A percentile compares a stretch with the other conserved stretches of the same genome.
Evolutionary conservation across 2,797 vertebrate genomes (phyloP).

Genomic region (Gouania willdenowi): DNA sequence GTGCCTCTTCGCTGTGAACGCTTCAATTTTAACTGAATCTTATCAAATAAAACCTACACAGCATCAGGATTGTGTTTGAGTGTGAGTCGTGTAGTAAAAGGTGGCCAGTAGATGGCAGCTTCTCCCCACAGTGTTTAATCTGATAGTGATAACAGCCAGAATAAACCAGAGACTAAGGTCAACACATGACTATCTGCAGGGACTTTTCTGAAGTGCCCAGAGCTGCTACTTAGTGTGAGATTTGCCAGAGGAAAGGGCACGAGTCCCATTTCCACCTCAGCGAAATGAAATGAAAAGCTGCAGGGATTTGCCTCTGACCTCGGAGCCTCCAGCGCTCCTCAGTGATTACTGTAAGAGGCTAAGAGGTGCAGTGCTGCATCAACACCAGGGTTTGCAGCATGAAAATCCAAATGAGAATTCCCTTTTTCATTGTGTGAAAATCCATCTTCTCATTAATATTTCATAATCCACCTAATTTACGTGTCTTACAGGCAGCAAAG

Average conservation of each 20-base stretch:
- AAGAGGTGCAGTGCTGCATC: slow-evolving; percentile 22
- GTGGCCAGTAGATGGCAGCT: slow-evolving; percentile 69
- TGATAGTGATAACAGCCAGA: slow-evolving; percentile 1
- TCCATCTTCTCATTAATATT: slow-evolving; percentile 17
- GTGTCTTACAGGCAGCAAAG: not conserved
- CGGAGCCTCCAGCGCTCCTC: slow-evolving; percentile 33
- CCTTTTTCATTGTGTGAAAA: not conserved
- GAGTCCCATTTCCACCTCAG: slow-evolving; percentile 62
- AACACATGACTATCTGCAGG: slow-evolving; percentile 62
- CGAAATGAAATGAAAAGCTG: slow-evolving; percentile 73
- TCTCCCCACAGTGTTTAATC: slow-evolving; percentile 22
- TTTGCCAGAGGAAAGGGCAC: slow-evolving; percentile 63
- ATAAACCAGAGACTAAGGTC: slow-evolving; percentile 49
- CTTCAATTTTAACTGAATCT: too few relatives aligned
- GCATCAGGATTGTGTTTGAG: too few relatives aligned
- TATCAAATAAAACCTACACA: too few relatives aligned
- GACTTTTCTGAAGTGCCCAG: slow-evolving; percentile 50
- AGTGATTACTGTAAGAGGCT: slow-evolving; percentile 47
- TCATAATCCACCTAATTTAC: slow-evolving; percentile 2
- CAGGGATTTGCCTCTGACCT: slow-evolving; percentile 59
- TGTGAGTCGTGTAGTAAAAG: too few relatives aligned
- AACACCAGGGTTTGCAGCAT: not conserved
- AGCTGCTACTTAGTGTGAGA: slow-evolving; percentile 60
- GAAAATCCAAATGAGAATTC: too few relatives aligned
- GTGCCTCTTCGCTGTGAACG: too few relatives aligned